Conservation (phyloP, 2,888 invertebrate species). For the Sisyra nigra region DNA sequence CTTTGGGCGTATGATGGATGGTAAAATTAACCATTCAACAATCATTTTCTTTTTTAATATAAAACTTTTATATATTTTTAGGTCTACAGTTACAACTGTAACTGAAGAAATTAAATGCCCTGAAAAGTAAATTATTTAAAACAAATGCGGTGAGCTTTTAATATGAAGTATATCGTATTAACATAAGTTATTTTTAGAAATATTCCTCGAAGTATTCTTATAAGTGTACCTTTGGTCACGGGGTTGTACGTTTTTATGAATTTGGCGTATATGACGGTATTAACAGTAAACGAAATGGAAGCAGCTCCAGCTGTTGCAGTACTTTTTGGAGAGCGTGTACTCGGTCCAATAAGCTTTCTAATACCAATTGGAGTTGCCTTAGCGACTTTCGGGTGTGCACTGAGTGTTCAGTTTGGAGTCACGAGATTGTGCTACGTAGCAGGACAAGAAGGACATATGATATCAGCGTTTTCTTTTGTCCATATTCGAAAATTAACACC, state of each 20-base stretch:
- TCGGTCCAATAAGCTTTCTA: constrained; percentile 47
- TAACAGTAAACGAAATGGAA: constrained; percentile 55
- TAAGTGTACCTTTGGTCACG: constrained; percentile 70
- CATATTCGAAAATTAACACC: constrained; percentile 60
- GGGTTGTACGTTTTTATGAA: constrained; percentile 69
- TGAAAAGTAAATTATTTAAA: constrained; percentile 33
- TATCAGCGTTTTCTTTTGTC: constrained; percentile 63
- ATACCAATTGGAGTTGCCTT: constrained; percentile 64
- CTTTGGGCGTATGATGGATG: constrained; percentile 85
- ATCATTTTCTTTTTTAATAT: neutral
- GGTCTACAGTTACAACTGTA: constrained; percentile 55
- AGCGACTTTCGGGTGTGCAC: constrained; percentile 63
- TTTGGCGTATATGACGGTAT: constrained; percentile 70
- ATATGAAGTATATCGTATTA: neutral
- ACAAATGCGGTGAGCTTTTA: too few species aligned
- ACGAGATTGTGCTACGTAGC: constrained; percentile 71
- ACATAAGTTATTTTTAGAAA: constrained; percentile 37
- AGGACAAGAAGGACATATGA: constrained; percentile 64
- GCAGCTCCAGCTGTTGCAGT: constrained; percentile 65
- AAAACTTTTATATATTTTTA: constrained; percentile 16
- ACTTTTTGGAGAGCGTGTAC: constrained; percentile 45
- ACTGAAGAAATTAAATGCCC: constrained; percentile 62
- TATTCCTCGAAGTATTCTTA: constrained; percentile 61
- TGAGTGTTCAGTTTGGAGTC: constrained; percentile 62
- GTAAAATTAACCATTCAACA: constrained; percentile 27